Conservation (phyloP, 2,888 invertebrate species). For the Tetragnatha montana region DNA sequence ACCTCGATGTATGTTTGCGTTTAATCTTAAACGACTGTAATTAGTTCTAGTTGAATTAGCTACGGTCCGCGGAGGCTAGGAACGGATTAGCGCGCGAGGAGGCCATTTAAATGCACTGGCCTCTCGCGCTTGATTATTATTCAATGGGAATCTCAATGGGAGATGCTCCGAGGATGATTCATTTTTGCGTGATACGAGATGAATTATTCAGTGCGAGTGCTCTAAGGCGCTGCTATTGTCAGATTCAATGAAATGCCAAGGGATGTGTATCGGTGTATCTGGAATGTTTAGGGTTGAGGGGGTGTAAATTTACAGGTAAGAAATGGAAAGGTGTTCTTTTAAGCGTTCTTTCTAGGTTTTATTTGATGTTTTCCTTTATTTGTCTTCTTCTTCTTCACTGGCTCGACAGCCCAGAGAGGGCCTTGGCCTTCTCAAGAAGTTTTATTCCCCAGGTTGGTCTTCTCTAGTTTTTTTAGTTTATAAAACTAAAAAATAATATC, state of each 20-base stretch:
- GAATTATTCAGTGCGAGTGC: not conserved
- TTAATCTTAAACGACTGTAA: constrained; percentile 72
- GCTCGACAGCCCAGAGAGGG: too few relatives aligned
- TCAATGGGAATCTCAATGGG: not conserved
- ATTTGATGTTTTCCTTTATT: too few relatives aligned
- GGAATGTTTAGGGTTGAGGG: too few relatives aligned
- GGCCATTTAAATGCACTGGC: not conserved
- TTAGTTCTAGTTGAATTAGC: constrained; percentile 71
- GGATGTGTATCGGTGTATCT: not conserved
- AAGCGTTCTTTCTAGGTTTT: too few relatives aligned
- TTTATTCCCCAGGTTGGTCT: too few relatives aligned
- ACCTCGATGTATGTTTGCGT: constrained; percentile 64
- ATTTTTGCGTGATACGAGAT: not conserved
- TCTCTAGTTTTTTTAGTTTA: too few relatives aligned
- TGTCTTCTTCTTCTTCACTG: too few relatives aligned
- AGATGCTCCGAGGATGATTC: not conserved
- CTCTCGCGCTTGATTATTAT: not conserved
- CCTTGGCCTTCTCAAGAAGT: too few relatives aligned
- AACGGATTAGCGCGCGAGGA: constrained; percentile 29
- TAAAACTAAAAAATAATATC: too few relatives aligned
- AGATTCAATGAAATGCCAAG: not conserved
- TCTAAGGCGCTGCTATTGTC: not conserved
- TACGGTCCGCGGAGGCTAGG: constrained; percentile 18
- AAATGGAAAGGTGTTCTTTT: too few relatives aligned
- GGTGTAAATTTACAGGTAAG: too few relatives aligned